Conservation (phyloP, 2,113 vertebrate genomes). For the Actenoides hombroni region DNA sequence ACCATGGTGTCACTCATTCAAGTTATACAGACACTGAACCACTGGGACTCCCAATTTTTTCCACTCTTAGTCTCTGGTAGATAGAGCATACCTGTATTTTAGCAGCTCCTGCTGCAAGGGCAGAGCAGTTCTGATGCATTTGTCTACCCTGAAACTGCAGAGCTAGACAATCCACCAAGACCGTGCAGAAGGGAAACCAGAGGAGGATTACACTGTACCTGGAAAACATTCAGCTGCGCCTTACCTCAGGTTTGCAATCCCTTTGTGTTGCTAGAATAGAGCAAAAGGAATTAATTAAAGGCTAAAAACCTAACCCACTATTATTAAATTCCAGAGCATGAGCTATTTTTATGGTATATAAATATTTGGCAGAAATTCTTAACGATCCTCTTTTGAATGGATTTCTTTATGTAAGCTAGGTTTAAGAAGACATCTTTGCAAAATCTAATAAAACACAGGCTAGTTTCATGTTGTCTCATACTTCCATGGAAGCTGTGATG, state of each 20-base stretch:
- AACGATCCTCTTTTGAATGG: neutral
- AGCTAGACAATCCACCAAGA: neutral
- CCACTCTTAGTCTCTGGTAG: neutral
- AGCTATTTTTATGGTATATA: slow-evolving; percentile 41
- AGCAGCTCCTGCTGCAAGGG: neutral
- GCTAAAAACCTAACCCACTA: slow-evolving; percentile 11
- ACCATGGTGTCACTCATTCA: neutral
- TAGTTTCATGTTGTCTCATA: neutral
- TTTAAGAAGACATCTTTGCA: slow-evolving; percentile 21
- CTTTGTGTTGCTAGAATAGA: neutral
- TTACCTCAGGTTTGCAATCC: neutral
- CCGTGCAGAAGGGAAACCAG: neutral
- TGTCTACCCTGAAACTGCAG: neutral
- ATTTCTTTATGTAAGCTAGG: neutral
- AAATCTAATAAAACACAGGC: neutral
- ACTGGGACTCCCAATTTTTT: neutral
- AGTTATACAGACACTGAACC: neutral
- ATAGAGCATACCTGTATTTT: neutral
- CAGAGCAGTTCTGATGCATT: neutral
- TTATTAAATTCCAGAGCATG: slow-evolving; percentile 51
- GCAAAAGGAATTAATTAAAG: slow-evolving; percentile 48
- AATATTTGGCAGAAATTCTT: slow-evolving; percentile 42
- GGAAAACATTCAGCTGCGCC: neutral
- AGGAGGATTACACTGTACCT: neutral
- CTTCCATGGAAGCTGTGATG: neutral